These are phyloP conservation scores for Leptatherina wallacei DNA, from an alignment of 2,797 vertebrate genomes.

Conservation along the genomic window DNA sequence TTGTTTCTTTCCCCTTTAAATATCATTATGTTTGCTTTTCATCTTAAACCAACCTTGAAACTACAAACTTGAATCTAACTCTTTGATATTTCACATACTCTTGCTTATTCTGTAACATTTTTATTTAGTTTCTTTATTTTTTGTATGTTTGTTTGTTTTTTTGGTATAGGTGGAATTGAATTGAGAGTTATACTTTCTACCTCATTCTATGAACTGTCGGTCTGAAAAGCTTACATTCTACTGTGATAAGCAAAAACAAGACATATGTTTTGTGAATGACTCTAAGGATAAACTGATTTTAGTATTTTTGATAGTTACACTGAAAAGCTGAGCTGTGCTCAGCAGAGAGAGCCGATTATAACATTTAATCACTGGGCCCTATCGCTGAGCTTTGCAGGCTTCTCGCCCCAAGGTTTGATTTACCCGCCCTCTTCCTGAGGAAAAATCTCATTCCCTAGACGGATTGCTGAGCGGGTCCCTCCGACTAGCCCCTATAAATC, in stretches of 20 bases:
- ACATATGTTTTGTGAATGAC: conserved; percentile 55
- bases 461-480: conserved; percentile 83
- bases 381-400: conserved; percentile 68
- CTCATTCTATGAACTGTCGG: conserved; percentile 15
- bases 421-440: conserved; percentile 82
- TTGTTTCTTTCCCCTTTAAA: conserved; percentile 1
- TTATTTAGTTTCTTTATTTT: neutral
- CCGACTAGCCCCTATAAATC: conserved; percentile 80
- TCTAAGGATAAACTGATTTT: conserved; percentile 47
- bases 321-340: conserved; percentile 60
- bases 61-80: conserved; percentile 1
- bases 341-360: conserved; percentile 70
- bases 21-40: neutral
- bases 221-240: conserved; percentile 1
- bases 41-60: neutral
- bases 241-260: conserved; percentile 35
- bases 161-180: neutral
- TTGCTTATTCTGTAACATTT: neutral
- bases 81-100: neutral
- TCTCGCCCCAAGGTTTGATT: conserved; percentile 80
- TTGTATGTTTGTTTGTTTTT: neutral
- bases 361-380: conserved; percentile 78
- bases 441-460: conserved; percentile 86
- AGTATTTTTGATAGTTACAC: conserved; percentile 32
- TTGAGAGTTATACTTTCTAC: conserved; percentile 11